Evolutionary conservation across 2,113 vertebrate genomes (phyloP).

Genomic region (Stomatorhinus ivindoensis): DNA sequence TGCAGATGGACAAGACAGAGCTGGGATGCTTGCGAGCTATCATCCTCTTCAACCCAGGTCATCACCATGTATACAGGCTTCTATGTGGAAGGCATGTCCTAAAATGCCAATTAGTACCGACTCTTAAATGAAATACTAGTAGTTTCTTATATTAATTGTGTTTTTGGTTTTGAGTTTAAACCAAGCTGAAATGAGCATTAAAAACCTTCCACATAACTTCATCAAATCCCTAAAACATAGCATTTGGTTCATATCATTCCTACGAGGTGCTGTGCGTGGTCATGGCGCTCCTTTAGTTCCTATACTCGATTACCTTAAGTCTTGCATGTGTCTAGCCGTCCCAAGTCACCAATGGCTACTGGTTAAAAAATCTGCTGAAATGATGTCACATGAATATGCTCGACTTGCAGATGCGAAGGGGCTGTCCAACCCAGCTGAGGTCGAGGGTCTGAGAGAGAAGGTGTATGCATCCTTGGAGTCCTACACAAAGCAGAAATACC

Average conservation of each 20-base stretch:
- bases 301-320: not conserved
- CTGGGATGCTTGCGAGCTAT: conserved; percentile 88
- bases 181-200: not conserved
- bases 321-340: not conserved
- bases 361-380: not conserved
- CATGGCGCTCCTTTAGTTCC: not conserved
- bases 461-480: conserved; percentile 90
- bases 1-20: conserved; percentile 50
- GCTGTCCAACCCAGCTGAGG: conserved; percentile 81
- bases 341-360: not conserved
- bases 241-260: not conserved
- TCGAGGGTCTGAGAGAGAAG: conserved; percentile 82
- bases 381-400: not conserved
- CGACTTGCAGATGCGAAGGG: conserved; percentile 80
- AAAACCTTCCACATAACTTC: not conserved
- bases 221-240: not conserved
- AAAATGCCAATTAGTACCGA: not conserved
- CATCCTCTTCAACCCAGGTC: conserved; percentile 91
- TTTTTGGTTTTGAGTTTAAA: not conserved
- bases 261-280: not conserved
- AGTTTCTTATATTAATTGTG: not conserved
- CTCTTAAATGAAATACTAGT: not conserved
- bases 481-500: conserved; percentile 96
- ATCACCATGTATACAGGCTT: conserved; percentile 12
- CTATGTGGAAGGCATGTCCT: not conserved